Percentiles rank a stretch among this genome's conserved stretches.
Conservation (phyloP, 2,113 vertebrate species). For the Balaenoptera acutorostrata region DNA sequence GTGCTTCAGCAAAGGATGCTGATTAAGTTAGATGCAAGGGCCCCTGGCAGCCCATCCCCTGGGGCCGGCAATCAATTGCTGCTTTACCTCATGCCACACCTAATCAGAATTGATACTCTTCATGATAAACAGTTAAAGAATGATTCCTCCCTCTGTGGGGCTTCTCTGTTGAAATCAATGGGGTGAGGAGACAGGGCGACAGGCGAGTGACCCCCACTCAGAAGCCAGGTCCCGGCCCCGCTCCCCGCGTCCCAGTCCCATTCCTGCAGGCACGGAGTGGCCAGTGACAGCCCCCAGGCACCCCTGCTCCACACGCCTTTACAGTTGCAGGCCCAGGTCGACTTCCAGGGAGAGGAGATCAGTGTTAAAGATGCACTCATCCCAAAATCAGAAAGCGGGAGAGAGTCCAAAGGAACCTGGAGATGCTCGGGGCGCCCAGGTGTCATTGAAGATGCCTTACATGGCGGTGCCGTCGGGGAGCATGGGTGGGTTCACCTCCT, state of each 20-base stretch:
- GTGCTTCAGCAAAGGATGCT: constrained; percentile 60
- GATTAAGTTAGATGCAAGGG: constrained; percentile 73
- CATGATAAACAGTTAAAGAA: constrained; percentile 87
- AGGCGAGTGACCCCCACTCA: constrained; percentile 14
- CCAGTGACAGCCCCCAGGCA: not conserved
- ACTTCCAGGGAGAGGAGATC: not conserved
- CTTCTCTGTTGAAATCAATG: constrained; percentile 78
- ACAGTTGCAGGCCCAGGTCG: not conserved
- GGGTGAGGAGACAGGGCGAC: constrained; percentile 24
- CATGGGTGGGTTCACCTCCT: not conserved
- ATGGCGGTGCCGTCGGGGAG: fast-evolving
- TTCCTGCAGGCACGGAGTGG: not conserved
- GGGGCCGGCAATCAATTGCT: constrained; percentile 70
- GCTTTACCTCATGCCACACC: constrained; percentile 78
- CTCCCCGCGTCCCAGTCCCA: constrained; percentile 26
- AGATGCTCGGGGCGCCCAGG: not conserved
- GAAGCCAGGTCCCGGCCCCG: not conserved
- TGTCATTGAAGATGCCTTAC: fast-evolving
- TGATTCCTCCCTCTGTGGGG: constrained; percentile 81
- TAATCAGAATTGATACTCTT: constrained; percentile 83
- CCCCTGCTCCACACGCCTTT: not conserved
- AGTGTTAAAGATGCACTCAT: fast-evolving
- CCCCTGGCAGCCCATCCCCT: constrained; percentile 64
- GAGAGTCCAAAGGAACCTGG: not conserved
- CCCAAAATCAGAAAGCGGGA: fast-evolving